Evolutionary conservation across 2,113 vertebrate genomes (phyloP), one percentile per base, ranked within the genome.

Genomic region (Phycodurus eques): DNA sequence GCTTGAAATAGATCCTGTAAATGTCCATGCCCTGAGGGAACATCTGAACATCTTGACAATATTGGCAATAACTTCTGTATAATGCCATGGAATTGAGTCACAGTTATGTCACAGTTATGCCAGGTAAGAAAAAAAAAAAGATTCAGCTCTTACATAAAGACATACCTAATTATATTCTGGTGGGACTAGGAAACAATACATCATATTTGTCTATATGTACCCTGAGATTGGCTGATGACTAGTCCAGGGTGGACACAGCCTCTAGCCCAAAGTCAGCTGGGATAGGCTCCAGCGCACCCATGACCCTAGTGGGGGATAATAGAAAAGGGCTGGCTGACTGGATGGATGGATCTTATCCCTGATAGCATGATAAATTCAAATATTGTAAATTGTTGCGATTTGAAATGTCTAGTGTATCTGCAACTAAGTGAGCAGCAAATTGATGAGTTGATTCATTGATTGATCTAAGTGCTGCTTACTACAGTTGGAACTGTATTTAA

Each of bases 1-100:
- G 6, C 64, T 71, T 54, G 33, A 80, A 82, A 73, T 67, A 74
- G 44, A 76, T 59, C n/a, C 31, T 61, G 13, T 56, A 73, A 70
- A 77, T 15, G 33, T 71, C 31, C 9, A 44, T 46, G 46, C 19
- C 47, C 22, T 47, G 51, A 56, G 43, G 53, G 47, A 57, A 20
- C 74, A 69, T 8, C 53, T 39, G 46, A 43, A 53, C 68, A 56
- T 68, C 39, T 8, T 71, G 68, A 70, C 73, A 77, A 12, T 42
- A 70, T 44, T 20, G 54, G 15, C 31, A 57, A 67, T 67, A 14
- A 35, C 5, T 56, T 65, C n/a, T 62, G 22, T 65, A 67, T 70
- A 31, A 72, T 67, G 17, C 20, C 43, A 51, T 42, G 12, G 14
- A 68, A 56, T 60, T 49, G 27, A 61, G 14, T 33, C 27, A 61